Percentiles rank a stretch among this genome's conserved stretches.
Evolutionary conservation across 2,797 vertebrate species (phyloP).

Genomic region (Arnoldichthys spilopterus): DNA sequence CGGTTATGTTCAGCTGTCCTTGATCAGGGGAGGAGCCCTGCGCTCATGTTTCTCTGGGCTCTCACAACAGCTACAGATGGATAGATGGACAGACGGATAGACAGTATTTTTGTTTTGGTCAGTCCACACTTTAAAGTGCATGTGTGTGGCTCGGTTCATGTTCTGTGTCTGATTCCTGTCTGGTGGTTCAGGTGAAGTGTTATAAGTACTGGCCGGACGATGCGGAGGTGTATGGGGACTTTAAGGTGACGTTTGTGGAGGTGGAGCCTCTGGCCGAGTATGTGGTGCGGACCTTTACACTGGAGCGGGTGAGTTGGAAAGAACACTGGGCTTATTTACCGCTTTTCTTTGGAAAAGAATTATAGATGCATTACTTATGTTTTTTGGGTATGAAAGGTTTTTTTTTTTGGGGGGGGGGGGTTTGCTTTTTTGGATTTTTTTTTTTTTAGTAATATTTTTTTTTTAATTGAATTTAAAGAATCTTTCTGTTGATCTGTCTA

Average conservation of each 20-base stretch:
- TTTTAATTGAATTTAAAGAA: background rate
- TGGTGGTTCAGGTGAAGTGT: constrained; percentile 90
- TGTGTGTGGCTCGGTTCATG: background rate
- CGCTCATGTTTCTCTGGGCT: too few species aligned
- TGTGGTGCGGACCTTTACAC: constrained; percentile 96
- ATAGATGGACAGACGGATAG: too few species aligned
- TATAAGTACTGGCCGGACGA: constrained; percentile 99
- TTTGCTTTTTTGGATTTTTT: too few species aligned
- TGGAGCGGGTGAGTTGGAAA: constrained; percentile 87
- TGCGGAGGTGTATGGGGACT: constrained; percentile 96
- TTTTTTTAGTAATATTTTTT: too few species aligned
- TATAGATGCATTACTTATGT: too few species aligned
- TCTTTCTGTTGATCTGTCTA: background rate
- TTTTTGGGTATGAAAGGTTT: too few species aligned
- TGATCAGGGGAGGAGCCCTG: too few species aligned
- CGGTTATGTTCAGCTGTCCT: too few species aligned
- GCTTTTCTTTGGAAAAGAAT: too few species aligned
- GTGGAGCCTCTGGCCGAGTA: constrained; percentile 97
- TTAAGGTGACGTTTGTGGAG: constrained; percentile 97
- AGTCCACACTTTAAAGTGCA: background rate
- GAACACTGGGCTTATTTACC: background rate
- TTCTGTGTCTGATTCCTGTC: constrained; percentile 11
- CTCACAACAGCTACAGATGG: too few species aligned
- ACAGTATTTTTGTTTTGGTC: background rate
- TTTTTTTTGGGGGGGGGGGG: too few species aligned